phyloP scores from a whole-genome alignment of 2,797 vertebrate genomes.

The Ptychobarbus kaznakovi region DNA sequence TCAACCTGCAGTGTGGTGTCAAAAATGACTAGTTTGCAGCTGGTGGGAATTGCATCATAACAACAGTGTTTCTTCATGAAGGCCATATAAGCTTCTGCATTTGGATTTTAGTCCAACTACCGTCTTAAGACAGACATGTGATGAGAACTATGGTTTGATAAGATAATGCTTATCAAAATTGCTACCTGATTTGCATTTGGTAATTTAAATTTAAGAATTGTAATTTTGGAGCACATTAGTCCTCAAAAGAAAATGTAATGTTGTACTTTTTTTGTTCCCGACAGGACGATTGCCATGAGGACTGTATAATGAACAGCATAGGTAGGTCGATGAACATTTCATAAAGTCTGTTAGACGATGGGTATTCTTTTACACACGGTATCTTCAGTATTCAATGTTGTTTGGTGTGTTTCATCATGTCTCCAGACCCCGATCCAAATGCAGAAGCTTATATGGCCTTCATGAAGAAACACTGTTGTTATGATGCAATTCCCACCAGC shows the following conservation, averaged over 20 bases:
- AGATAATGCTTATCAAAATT: neutral
- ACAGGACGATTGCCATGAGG: slow-evolving; percentile 37
- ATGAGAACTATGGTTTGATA: neutral
- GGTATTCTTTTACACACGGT: neutral
- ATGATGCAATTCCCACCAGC: slow-evolving; percentile 92
- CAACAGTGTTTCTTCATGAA: slow-evolving; percentile 94
- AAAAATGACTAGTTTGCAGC: slow-evolving; percentile 95
- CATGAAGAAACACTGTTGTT: slow-evolving; percentile 92
- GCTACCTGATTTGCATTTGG: neutral
- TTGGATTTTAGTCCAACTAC: slow-evolving; percentile 56
- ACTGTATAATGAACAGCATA: slow-evolving; percentile 31
- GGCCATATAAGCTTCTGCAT: slow-evolving; percentile 86
- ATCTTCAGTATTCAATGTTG: neutral
- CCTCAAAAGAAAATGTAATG: neutral
- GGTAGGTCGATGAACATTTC: slow-evolving; percentile 17
- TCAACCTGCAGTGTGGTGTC: slow-evolving; percentile 75
- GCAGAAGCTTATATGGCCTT: slow-evolving; percentile 89
- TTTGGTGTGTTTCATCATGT: neutral
- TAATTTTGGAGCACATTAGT: neutral
- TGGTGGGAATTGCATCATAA: slow-evolving; percentile 92
- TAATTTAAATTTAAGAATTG: neutral
- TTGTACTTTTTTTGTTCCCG: neutral
- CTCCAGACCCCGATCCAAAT: slow-evolving; percentile 68
- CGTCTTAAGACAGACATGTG: neutral
- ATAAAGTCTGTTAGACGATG: neutral